Evolutionary conservation across 1,140 invertebrate genomes (phyloP), one percentile per base, ranked within the genome.

Genomic region (Lanistes nyassanus): DNA sequence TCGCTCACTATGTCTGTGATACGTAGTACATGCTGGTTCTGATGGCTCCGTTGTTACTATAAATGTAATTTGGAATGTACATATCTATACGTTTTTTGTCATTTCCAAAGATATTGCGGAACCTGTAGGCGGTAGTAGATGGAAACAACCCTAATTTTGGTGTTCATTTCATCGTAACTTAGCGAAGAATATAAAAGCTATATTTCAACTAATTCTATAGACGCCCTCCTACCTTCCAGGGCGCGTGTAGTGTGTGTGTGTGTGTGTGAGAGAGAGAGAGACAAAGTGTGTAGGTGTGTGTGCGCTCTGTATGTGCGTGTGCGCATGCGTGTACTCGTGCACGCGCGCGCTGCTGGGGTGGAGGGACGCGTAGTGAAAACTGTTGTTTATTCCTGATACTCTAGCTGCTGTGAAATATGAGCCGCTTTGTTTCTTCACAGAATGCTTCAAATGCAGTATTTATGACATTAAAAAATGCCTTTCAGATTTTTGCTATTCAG

Each of bases 291-390:
- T 76, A 55, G 58, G 39, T 76, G 42, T 73, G 5, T 68, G 11
- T 42, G 42, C 42, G 11, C 5, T 76, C 34, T 76, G 68, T 73
- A 55, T 73, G 68, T 76, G 68, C 60, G 68, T 76, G 68, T 73
- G 66, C 73, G 53, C 60, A 36, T 73, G 53, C 37, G 55, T 76
- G 67, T 60, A 55, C 60, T 51, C 37, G 67, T 26, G 65, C 34
- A 36, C n/a, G 37, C 37, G 65, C n/a, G 37, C 11, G 65, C 37
- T 9, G 29, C 37, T 67, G n/a, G n/a, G n/a, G n/a, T n/a, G n/a
- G n/a, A n/a, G n/a, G n/a, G n/a, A n/a, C n/a, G n/a, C n/a, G n/a
- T n/a, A n/a, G n/a, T n/a, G n/a, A n/a, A n/a, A n/a, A n/a, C n/a
- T n/a, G n/a, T n/a, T n/a, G 68, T 26, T 16, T 21, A 13, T 34